These are phyloP conservation scores for Ornithorhynchus anatinus DNA, from an alignment of 2,113 vertebrate species.

Conservation along the genomic window DNA sequence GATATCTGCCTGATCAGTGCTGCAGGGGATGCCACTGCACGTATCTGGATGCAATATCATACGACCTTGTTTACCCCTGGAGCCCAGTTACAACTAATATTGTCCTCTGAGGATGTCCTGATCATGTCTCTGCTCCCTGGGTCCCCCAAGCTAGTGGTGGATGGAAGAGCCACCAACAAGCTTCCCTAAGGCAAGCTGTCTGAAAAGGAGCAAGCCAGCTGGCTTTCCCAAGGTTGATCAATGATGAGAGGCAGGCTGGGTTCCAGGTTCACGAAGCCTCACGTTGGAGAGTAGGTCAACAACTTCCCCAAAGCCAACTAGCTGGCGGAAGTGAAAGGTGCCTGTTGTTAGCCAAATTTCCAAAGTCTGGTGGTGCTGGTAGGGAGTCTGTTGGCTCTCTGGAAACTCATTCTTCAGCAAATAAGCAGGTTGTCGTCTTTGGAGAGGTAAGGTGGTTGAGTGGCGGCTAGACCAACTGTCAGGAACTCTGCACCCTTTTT, in stretches of 20 bases:
- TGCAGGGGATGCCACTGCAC: not conserved
- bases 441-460: constrained; percentile 18
- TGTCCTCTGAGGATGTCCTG: not conserved
- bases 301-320: constrained; percentile 66
- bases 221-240: constrained; percentile 65
- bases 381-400: constrained; percentile 53
- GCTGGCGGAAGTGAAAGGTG: constrained; percentile 50
- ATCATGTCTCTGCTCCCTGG: not conserved
- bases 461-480: not conserved
- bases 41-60: not conserved
- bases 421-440: constrained; percentile 46
- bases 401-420: constrained; percentile 27
- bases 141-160: constrained; percentile 10
- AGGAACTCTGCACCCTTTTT: not conserved
- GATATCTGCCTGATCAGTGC: not conserved
- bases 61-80: not conserved
- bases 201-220: constrained; percentile 62
- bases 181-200: constrained; percentile 62
- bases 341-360: constrained; percentile 57
- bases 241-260: constrained; percentile 58
- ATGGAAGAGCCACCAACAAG: constrained; percentile 45
- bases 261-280: constrained; percentile 59
- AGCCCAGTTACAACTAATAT: not conserved
- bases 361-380: constrained; percentile 55
- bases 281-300: constrained; percentile 61